Evolutionary conservation across 2,888 invertebrate genomes (phyloP).

Genomic region (Agrotis puta): DNA sequence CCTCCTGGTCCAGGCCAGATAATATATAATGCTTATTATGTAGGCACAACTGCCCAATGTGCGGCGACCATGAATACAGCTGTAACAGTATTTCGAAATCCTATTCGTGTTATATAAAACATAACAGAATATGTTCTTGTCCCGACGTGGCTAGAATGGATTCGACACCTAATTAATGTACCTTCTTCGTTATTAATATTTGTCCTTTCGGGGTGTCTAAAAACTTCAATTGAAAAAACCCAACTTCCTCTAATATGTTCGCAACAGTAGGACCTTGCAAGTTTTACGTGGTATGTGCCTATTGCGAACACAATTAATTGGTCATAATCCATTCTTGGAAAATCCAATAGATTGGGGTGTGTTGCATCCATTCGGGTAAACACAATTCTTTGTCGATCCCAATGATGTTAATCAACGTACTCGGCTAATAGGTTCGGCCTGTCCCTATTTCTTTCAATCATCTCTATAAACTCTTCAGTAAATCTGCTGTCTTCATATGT

Average conservation of each 20-base stretch:
- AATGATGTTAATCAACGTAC: slow-evolving; percentile 26
- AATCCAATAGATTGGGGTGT: slow-evolving; percentile 18
- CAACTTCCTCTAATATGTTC: slow-evolving; percentile 34
- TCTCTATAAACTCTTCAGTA: slow-evolving; percentile 28
- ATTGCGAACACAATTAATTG: slow-evolving; percentile 21
- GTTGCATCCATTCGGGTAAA: slow-evolving; percentile 24
- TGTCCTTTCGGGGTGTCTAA: slow-evolving; percentile 21
- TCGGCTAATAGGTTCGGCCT: slow-evolving; percentile 29
- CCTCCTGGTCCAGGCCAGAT: slow-evolving; percentile 15
- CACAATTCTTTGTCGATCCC: slow-evolving; percentile 32
- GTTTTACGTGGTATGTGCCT: slow-evolving; percentile 36
- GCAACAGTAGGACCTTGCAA: slow-evolving; percentile 28
- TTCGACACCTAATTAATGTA: slow-evolving; percentile 13
- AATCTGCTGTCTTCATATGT: slow-evolving; percentile 26
- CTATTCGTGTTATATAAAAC: slow-evolving; percentile 8
- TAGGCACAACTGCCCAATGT: slow-evolving; percentile 24
- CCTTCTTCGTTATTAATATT: slow-evolving; percentile 15
- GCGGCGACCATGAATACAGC: slow-evolving; percentile 10
- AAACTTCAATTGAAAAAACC: slow-evolving; percentile 28
- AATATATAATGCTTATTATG: slow-evolving; percentile 14
- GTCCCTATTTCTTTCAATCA: slow-evolving; percentile 24
- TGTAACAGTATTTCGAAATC: slow-evolving; percentile 11
- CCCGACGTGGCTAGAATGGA: slow-evolving; percentile 14
- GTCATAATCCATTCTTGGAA: slow-evolving; percentile 32
- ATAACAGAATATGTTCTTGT: slow-evolving; percentile 17